These are phyloP conservation scores for Drosophila emarginata DNA, from an alignment of 2,888 invertebrate species.

Conservation along the genomic window DNA sequence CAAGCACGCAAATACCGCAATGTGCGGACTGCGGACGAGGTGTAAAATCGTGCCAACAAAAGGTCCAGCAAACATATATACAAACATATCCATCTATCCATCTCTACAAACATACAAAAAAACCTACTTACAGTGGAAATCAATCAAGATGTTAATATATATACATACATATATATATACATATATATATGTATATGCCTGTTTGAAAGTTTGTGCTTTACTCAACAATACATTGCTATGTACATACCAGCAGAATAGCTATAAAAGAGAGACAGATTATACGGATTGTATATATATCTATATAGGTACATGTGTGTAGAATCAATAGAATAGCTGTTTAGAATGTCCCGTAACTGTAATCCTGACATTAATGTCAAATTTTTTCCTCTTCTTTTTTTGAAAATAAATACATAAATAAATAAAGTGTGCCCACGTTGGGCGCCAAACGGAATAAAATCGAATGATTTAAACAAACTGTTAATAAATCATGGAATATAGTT, in stretches of 20 bases:
- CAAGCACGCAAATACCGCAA: conserved; percentile 53
- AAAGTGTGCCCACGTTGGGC: too few relatives aligned
- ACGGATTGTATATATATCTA: not conserved
- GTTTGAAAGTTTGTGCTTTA: not conserved
- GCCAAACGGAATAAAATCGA: too few relatives aligned
- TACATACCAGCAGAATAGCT: not conserved
- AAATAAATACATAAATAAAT: too few relatives aligned
- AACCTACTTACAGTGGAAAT: conserved; percentile 1
- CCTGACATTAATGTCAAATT: not conserved
- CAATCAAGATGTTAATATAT: conserved; percentile 1
- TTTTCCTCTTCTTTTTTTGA: not conserved
- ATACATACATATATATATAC: not conserved
- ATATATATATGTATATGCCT: not conserved
- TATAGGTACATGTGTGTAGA: not conserved
- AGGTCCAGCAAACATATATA: conserved; percentile 7
- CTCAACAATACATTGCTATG: not conserved
- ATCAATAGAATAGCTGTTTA: not conserved
- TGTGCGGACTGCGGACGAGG: conserved; percentile 50
- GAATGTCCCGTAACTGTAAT: not conserved
- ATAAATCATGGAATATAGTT: too few relatives aligned
- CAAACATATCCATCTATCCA: too few relatives aligned
- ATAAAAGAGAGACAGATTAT: not conserved
- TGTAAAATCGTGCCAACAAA: conserved; percentile 59
- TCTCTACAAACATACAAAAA: not conserved
- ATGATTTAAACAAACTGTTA: too few relatives aligned